Percentiles rank a stretch among this genome's conserved stretches.
Evolutionary conservation across 2,888 invertebrate species (phyloP).

Genomic region (Rapana venosa): DNA sequence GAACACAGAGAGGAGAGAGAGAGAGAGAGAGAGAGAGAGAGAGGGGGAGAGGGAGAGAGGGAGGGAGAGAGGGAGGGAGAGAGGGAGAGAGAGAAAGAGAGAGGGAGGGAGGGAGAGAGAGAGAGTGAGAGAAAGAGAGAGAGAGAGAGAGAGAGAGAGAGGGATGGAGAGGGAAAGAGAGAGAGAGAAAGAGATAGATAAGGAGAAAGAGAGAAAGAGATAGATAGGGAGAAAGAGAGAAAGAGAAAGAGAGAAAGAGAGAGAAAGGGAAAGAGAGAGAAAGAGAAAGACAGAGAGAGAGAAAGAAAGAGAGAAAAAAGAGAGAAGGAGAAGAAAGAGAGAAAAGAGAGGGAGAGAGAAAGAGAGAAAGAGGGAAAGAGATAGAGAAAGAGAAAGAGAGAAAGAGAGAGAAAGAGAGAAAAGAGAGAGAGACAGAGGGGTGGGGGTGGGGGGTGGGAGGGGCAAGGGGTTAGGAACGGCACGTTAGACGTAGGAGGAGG

Average conservation of each 20-base stretch:
- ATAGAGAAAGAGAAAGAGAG: background rate
- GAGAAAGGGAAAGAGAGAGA: background rate
- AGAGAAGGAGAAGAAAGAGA: background rate
- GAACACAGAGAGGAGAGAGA: background rate
- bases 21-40: background rate
- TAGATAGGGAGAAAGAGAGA: background rate
- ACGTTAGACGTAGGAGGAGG: no score
- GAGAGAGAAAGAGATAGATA: background rate
- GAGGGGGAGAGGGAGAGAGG: background rate
- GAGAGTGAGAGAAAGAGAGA: background rate
- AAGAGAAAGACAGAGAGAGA: slow-evolving; percentile 4
- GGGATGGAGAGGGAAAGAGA: background rate
- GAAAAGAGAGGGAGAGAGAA: slow-evolving; percentile 2
- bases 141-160: background rate
- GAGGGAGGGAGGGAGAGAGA: background rate
- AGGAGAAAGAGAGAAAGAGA: background rate
- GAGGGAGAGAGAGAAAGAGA: background rate
- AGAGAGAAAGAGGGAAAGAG: background rate
- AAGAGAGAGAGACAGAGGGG: no score
- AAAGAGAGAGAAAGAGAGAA: background rate
- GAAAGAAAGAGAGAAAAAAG: background rate
- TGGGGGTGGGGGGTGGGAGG: no score
- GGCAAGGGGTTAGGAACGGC: no score
- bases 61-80: background rate
- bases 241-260: background rate